Evolutionary conservation across 30 jellyfish, hydroid and myxozoan species (phyloP), one percentile per base, ranked within the genome.

Genomic region (Hydractinia symbiolongicarpus): DNA sequence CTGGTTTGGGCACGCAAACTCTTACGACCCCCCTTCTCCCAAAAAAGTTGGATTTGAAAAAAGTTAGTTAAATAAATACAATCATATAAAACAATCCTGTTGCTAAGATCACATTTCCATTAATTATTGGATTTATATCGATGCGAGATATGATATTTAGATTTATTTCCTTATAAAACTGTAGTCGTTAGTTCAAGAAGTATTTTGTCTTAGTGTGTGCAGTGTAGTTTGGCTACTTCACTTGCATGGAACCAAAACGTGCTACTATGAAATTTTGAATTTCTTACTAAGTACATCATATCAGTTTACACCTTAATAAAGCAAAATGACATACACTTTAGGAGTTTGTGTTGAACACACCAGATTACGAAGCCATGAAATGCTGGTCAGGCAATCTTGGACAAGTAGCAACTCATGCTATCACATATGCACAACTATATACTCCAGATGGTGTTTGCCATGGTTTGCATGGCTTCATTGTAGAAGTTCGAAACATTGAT

Each of bases 361-460:
- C 98, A 15, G 90, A 81, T 69, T 73, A 58, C 78, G 96, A 93
- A 69, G 96, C 95, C 55, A 95, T 82, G 21, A 93, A 93, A 66
- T 93, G 98, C 56, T 93, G 98, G 98, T 78, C 96, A 13, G 98
- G 98, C 20, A 83, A 87, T 55, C 78, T 93, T 67, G 98, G 96
- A 74, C 84, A 72, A 72, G 72, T 94, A 7, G 98, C 98, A 56
- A 53, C 96, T 50, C 95, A 93, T 81, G 93, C 95, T 51, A 55
- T 93, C 9, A 90, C 82, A n/a, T 93, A 83, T 88, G 98, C 98
- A 21, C 96, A 93, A 76, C 95, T 93, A 64, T 93, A 93, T 83
- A 93, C 98, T 1, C 96, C 98, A n/a, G 98, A 93, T 87, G 98
- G 98, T 6, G 75, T 76, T 17, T 86, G 95, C 60, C 98, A 93